Percentiles rank a stretch among this genome's conserved stretches.
Evolutionary conservation across 1,140 invertebrate species (phyloP).

Genomic region (Drusus annulatus): DNA sequence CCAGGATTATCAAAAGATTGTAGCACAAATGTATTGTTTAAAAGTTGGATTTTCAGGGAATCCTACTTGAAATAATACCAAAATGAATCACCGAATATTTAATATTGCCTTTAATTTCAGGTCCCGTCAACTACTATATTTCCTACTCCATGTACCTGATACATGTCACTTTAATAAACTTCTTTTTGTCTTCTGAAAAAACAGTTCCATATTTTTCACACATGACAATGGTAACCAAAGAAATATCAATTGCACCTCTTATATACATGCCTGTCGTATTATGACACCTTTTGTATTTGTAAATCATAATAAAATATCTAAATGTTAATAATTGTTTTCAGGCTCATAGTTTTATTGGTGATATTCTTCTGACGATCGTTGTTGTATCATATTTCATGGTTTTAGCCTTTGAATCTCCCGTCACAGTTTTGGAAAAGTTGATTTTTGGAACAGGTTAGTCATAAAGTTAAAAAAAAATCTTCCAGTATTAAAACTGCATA

Average conservation of each 20-base stretch:
- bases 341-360: not conserved
- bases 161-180: slow-evolving; percentile 60
- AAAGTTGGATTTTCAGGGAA: too few relatives aligned
- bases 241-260: not conserved
- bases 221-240: not conserved
- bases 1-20: too few relatives aligned
- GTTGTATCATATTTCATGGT: slow-evolving; percentile 1
- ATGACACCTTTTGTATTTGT: not conserved
- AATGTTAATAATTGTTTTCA: too few relatives aligned
- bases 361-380: slow-evolving; percentile 29
- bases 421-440: slow-evolving; percentile 13
- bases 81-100: too few relatives aligned
- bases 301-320: too few relatives aligned
- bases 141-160: slow-evolving; percentile 71
- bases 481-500: too few relatives aligned
- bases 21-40: too few relatives aligned
- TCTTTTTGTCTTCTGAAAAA: slow-evolving; percentile 1
- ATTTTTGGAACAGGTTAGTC: not conserved
- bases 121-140: too few relatives aligned
- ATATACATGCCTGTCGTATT: not conserved
- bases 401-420: slow-evolving; percentile 24
- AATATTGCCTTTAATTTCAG: too few relatives aligned
- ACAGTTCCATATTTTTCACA: not conserved
- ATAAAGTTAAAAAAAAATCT: too few relatives aligned
- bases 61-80: too few relatives aligned